A percentile compares a stretch with the other conserved stretches of the same genome.
These are phyloP conservation scores for Alouatta palliata DNA, from an alignment of 2,113 vertebrate genomes.

Conservation along the genomic window DNA sequence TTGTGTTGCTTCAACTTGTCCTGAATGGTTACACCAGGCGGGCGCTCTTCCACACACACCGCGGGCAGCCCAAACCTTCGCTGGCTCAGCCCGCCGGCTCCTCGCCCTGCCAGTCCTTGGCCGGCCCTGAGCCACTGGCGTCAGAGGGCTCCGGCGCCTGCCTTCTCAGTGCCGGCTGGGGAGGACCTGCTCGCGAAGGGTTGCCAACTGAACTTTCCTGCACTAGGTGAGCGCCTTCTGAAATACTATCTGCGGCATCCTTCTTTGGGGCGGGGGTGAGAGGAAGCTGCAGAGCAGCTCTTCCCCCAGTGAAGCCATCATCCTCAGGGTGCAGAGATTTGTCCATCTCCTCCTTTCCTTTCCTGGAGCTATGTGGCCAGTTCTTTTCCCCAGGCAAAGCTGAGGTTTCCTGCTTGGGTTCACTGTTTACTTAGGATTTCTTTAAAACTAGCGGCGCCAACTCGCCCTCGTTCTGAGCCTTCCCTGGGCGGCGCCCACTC, in stretches of 20 bases:
- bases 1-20: slow-evolving; percentile 46
- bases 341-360: neutral
- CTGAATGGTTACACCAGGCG: neutral
- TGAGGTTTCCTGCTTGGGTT: neutral
- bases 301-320: neutral
- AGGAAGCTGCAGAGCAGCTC: neutral
- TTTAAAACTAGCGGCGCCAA: neutral
- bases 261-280: neutral
- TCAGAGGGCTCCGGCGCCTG: slow-evolving; percentile 54
- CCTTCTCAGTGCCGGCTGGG: slow-evolving; percentile 60
- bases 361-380: neutral
- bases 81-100: neutral
- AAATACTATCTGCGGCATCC: neutral
- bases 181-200: slow-evolving; percentile 54
- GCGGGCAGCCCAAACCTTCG: neutral
- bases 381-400: neutral
- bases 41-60: neutral
- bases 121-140: neutral
- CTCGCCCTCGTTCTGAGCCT: neutral
- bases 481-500: neutral
- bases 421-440: slow-evolving; percentile 16
- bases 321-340: neutral
- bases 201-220: slow-evolving; percentile 66
- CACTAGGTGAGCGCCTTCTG: slow-evolving; percentile 81
- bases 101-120: neutral